Percentiles rank a stretch among this genome's conserved stretches.
phyloP scores from a whole-genome alignment of 2,113 vertebrate genomes.

The Synodontis membranacea region DNA sequence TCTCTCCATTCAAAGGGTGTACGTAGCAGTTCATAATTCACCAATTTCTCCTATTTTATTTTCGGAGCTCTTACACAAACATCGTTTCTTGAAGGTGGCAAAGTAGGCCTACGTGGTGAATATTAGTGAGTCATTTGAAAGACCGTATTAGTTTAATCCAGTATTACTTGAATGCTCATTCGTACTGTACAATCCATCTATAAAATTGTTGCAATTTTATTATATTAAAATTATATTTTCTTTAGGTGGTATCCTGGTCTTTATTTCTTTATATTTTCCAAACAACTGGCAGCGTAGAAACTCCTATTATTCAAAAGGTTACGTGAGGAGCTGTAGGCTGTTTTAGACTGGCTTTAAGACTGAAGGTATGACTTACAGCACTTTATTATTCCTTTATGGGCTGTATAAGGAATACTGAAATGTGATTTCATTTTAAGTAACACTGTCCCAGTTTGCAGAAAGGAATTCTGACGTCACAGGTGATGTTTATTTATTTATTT shows the following conservation, averaged over 20 bases:
- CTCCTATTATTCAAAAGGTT: too few species aligned
- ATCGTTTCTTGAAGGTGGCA: not conserved
- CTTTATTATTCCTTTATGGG: not conserved
- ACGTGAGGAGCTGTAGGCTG: not conserved
- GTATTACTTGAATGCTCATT: not conserved
- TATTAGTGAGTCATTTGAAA: not conserved
- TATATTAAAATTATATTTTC: too few species aligned
- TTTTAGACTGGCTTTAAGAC: not conserved
- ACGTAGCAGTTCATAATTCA: too few species aligned
- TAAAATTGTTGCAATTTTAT: not conserved
- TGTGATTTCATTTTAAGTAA: not conserved
- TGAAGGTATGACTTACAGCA: not conserved
- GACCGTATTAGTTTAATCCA: not conserved
- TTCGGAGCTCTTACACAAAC: not conserved
- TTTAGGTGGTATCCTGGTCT: too few species aligned
- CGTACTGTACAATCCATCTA: not conserved
- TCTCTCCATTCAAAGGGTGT: too few species aligned
- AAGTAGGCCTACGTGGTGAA: not conserved
- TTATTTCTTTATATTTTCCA: too few species aligned
- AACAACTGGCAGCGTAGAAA: too few species aligned
- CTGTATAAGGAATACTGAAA: not conserved
- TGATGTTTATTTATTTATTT: too few species aligned
- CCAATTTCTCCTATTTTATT: too few species aligned
- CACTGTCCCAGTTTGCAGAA: not conserved
- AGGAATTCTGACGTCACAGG: not conserved